phyloP scores from a whole-genome alignment of 92 coral and sea anemone genomes.

The Parazoanthus swiftii region DNA sequence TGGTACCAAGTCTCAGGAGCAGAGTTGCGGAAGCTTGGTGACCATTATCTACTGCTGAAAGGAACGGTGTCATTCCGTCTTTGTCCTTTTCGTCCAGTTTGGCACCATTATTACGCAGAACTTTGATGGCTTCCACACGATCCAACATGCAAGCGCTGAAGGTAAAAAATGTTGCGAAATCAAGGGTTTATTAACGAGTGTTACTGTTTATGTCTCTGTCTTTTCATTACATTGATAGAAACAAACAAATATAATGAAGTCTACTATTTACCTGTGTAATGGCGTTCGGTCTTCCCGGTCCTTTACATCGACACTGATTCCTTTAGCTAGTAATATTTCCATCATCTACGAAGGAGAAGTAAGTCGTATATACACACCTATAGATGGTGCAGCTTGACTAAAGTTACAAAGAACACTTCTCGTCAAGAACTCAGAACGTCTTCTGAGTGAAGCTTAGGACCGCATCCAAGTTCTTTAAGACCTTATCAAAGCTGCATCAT shows the following conservation, averaged over 20 bases:
- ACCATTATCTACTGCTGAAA: constrained; percentile 60
- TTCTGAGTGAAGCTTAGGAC: too few relatives aligned
- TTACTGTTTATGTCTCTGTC: background rate
- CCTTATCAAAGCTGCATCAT: too few relatives aligned
- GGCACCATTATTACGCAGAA: constrained; percentile 43
- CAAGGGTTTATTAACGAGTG: too few relatives aligned
- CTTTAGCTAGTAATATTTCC: constrained; percentile 14
- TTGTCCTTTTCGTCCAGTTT: constrained; percentile 49
- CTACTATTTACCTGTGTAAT: constrained; percentile 15
- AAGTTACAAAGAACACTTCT: too few relatives aligned
- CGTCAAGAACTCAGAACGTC: too few relatives aligned
- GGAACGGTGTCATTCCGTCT: constrained; percentile 64
- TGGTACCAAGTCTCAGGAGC: constrained; percentile 61
- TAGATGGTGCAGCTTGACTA: too few relatives aligned
- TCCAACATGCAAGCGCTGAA: constrained; percentile 64
- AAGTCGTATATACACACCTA: background rate
- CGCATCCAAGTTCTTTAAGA: too few relatives aligned
- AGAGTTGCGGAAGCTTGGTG: constrained; percentile 56
- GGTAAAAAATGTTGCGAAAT: background rate
- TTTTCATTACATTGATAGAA: background rate
- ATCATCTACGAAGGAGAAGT: constrained; percentile 1
- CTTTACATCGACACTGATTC: constrained; percentile 30
- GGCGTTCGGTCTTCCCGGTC: constrained; percentile 30
- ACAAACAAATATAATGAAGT: background rate
- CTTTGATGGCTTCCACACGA: constrained; percentile 49